phyloP scores from a whole-genome alignment of 2,888 invertebrate species.

The Emesis furor region DNA sequence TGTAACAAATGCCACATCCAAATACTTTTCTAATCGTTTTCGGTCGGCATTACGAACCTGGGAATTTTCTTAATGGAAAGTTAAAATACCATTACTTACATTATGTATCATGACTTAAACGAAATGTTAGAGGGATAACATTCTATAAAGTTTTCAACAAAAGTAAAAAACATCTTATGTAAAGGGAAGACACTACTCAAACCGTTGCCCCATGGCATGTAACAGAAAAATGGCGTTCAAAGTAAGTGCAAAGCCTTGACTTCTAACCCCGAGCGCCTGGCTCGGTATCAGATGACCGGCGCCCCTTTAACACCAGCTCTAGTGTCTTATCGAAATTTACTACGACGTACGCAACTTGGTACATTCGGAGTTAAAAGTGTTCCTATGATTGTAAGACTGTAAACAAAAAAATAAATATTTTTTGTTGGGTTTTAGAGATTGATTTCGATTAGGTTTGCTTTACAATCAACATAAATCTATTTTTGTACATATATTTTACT shows the following conservation, averaged over 20 bases:
- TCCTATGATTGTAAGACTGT: not conserved
- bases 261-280: conserved; percentile 81
- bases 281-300: conserved; percentile 85
- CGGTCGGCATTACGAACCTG: too few relatives aligned
- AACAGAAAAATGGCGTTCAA: conserved; percentile 67
- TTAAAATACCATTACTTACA: too few relatives aligned
- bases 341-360: conserved; percentile 25
- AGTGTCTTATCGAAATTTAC: conserved; percentile 77
- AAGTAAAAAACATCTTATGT: not conserved
- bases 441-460: too few relatives aligned
- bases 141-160: not conserved
- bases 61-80: too few relatives aligned
- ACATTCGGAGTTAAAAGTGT: not conserved
- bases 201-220: conserved; percentile 4
- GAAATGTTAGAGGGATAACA: not conserved
- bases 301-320: conserved; percentile 59
- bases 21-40: too few relatives aligned
- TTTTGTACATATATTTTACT: too few relatives aligned
- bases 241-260: conserved; percentile 85
- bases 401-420: not conserved
- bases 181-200: not conserved
- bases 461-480: too few relatives aligned
- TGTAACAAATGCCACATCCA: too few relatives aligned
- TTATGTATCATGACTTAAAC: too few relatives aligned
- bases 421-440: too few relatives aligned